Percentiles rank a stretch among this genome's conserved stretches.
phyloP scores from a whole-genome alignment of 2,113 vertebrate genomes.

The Puma concolor region DNA sequence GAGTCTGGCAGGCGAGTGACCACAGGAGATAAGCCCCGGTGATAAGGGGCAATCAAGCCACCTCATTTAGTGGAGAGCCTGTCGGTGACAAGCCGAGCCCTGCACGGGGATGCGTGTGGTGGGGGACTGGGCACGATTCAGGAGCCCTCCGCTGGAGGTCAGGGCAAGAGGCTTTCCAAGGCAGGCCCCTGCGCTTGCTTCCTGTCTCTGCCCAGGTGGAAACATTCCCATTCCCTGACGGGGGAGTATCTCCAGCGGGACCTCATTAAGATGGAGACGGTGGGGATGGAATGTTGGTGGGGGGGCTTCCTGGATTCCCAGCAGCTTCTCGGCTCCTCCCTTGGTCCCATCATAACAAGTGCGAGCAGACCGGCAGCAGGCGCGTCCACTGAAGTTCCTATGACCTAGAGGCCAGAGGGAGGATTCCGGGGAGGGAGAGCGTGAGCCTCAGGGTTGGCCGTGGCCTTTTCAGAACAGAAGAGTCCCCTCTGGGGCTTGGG shows the following conservation, averaged over 20 bases:
- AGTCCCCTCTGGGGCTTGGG: background rate
- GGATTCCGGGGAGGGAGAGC: background rate
- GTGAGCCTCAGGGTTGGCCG: background rate
- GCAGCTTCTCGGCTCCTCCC: background rate
- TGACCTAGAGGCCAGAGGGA: background rate
- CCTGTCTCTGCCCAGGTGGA: background rate
- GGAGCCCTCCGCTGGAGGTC: background rate
- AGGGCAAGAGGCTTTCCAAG: background rate
- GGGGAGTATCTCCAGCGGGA: background rate
- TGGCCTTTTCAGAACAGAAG: background rate
- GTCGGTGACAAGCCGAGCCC: conserved; percentile 28
- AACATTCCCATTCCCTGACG: background rate
- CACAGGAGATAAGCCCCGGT: conserved; percentile 51
- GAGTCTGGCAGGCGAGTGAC: conserved; percentile 47
- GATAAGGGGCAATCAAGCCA: conserved; percentile 60
- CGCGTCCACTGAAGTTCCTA: rapidly evolving
- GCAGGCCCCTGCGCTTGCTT: background rate
- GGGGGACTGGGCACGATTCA: background rate
- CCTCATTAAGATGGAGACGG: background rate
- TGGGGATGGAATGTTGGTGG: too few species aligned
- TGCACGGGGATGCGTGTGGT: background rate
- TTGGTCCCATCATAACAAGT: background rate
- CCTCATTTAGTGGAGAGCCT: background rate
- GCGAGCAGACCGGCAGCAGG: background rate
- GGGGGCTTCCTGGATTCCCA: background rate